These are phyloP conservation scores for Melanotaenia parkinsoni DNA, from an alignment of 2,797 vertebrate species.

Conservation along the genomic window DNA sequence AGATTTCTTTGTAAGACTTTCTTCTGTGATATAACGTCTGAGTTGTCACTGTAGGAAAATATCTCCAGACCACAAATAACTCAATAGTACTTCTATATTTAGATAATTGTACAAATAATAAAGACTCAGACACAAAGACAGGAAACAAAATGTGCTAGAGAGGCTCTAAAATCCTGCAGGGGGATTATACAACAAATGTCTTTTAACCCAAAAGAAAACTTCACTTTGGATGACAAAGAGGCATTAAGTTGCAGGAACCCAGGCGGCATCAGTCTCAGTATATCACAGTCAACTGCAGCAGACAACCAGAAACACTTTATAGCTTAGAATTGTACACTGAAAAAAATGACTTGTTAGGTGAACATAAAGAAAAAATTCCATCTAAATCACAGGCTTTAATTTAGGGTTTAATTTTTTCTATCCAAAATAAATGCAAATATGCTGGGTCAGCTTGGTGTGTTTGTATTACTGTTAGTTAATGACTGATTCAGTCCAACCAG, in stretches of 20 bases:
- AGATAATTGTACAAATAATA: slow-evolving; percentile 20
- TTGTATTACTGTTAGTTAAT: too few relatives aligned
- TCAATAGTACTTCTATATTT: slow-evolving; percentile 10
- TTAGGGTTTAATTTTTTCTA: too few relatives aligned
- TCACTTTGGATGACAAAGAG: slow-evolving; percentile 34
- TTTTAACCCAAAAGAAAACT: slow-evolving; percentile 26
- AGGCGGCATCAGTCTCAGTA: slow-evolving; percentile 6
- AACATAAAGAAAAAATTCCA: too few relatives aligned
- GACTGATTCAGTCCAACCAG: too few relatives aligned
- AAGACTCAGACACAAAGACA: slow-evolving; percentile 11
- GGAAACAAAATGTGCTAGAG: slow-evolving; percentile 20
- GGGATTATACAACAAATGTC: slow-evolving; percentile 37
- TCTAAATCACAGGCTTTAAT: too few relatives aligned
- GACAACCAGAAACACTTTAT: slow-evolving; percentile 31
- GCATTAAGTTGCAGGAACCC: slow-evolving; percentile 19
- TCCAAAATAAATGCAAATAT: too few relatives aligned
- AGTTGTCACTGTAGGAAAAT: slow-evolving; percentile 18
- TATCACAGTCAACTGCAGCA: slow-evolving; percentile 18
- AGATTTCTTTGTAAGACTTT: background rate
- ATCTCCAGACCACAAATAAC: slow-evolving; percentile 2
- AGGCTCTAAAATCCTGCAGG: slow-evolving; percentile 2
- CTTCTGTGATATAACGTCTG: background rate
- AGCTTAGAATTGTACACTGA: slow-evolving; percentile 21
- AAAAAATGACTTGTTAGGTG: slow-evolving; percentile 10
- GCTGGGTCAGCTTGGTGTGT: too few relatives aligned